Evolutionary conservation across 2,113 vertebrate genomes (phyloP).

Genomic region (Atrichornis clamosus): DNA sequence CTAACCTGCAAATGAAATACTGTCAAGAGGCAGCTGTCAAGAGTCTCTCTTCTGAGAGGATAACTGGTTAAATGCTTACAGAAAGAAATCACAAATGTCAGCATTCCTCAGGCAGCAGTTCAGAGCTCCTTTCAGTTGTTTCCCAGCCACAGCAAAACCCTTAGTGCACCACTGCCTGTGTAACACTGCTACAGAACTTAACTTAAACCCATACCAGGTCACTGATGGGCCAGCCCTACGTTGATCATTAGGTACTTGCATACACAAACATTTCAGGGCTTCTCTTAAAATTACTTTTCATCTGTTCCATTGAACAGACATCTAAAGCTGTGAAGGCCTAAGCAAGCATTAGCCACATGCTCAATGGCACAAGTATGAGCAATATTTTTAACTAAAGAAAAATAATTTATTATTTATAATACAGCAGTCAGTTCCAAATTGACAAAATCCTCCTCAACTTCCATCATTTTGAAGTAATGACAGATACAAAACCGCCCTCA

Average conservation of each 20-base stretch:
- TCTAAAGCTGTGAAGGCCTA: neutral
- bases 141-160: neutral
- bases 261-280: neutral
- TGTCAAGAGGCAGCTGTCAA: neutral
- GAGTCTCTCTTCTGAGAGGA: neutral
- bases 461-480: neutral
- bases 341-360: neutral
- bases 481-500: neutral
- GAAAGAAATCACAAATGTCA: neutral
- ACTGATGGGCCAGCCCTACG: neutral
- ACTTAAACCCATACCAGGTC: neutral
- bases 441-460: neutral
- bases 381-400: neutral
- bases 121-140: neutral
- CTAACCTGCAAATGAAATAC: neutral
- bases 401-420: neutral
- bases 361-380: neutral
- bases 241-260: neutral
- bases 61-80: neutral
- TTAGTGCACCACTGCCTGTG: neutral
- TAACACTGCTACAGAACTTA: neutral
- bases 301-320: neutral
- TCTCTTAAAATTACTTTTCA: neutral
- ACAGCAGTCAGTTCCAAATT: neutral
- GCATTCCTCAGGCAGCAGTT: neutral